Evolutionary conservation across 2,113 vertebrate genomes (phyloP), one percentile per base, ranked within the genome.

Genomic region (Mus spicilegus): DNA sequence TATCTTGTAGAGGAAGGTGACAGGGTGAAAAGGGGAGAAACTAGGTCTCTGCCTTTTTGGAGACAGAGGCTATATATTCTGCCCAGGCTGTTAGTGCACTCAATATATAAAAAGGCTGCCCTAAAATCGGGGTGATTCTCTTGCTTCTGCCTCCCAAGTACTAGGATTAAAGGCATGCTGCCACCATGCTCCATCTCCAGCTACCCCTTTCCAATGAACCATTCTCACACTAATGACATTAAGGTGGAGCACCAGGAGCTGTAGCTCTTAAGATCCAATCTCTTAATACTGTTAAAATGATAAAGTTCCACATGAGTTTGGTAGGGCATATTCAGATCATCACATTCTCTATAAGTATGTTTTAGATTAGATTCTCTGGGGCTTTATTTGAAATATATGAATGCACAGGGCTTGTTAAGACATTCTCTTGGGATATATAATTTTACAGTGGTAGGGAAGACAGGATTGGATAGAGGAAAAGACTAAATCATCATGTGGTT

Each of bases 301-400:
- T 67, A 73, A 87, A 33, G 24, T 30, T 28, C 54, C n/a, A 51
- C 14, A 19, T 22, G 39, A 61, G 11, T 73, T 89, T 51, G 10
- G 19, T 8, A 39, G 33, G 63, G 30, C 28, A 73, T 9, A 82
- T 39, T 51, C 4, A 63, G n/a, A 82, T 63, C 24, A 63, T 49
- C 81, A 10, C 51, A n/a, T 92, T 30, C 63, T 93, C 30, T 90
- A 20, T 51, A 92, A 17, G 22, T 73, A 86, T n/a, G 56, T 67
- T 63, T 87, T 90, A 92, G n/a, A 58, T 67, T 86, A 16, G 5
- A 33, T 87, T 94, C 81, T 93, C 67, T 82, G 36, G 39, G 75
- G 69, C 72, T 11, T 72, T n/a, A 87, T 63, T 93, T 82, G 67
- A 90, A 33, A 94, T 77, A 82, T 73, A 51, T 73, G 30, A 91